Evolutionary conservation across 2,888 invertebrate species (phyloP).

Genomic region (Galerucella nymphaeae): DNA sequence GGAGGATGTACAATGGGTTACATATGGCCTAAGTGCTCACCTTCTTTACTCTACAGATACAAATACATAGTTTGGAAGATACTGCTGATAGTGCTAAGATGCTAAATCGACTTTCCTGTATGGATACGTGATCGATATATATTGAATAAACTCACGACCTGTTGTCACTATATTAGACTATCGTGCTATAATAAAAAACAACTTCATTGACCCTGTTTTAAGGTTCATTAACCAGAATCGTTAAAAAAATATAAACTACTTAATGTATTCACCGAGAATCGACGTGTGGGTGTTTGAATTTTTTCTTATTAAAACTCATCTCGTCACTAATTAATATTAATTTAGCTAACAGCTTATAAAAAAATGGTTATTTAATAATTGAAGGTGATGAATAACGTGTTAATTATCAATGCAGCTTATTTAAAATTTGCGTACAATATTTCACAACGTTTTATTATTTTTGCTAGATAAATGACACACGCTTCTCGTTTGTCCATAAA

Average conservation of each 20-base stretch:
- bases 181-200: not conserved
- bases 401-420: conserved; percentile 25
- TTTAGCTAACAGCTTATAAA: conserved; percentile 21
- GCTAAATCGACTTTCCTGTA: too few species aligned
- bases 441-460: conserved; percentile 15
- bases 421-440: conserved; percentile 4
- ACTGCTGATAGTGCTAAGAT: too few species aligned
- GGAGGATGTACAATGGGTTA: too few species aligned
- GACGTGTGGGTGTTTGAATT: conserved; percentile 16
- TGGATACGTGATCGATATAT: too few species aligned
- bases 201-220: not conserved
- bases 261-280: not conserved
- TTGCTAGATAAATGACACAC: conserved; percentile 28
- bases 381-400: conserved; percentile 32
- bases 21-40: too few species aligned
- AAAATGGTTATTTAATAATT: conserved; percentile 20
- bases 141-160: too few species aligned
- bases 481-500: conserved; percentile 22
- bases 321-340: conserved; percentile 23
- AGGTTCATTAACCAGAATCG: too few species aligned
- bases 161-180: too few species aligned
- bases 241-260: too few species aligned
- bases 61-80: too few species aligned
- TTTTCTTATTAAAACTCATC: conserved; percentile 18
- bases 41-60: too few species aligned